Evolutionary conservation across 2,113 vertebrate species (phyloP).

Genomic region (Ophthalmolycus amberensis): DNA sequence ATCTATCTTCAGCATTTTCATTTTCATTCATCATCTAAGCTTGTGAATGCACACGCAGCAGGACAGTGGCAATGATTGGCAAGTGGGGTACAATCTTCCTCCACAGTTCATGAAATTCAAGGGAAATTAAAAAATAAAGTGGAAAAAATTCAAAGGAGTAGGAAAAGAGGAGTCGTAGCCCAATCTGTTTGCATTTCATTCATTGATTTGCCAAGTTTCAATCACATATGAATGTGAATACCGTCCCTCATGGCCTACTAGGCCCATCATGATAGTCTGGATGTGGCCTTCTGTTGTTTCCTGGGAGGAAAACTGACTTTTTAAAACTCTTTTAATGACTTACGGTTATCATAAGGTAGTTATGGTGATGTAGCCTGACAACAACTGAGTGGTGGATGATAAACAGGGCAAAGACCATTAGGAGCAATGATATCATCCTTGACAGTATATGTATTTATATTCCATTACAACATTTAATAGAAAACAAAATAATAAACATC

Average conservation of each 20-base stretch:
- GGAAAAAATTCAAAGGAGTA: neutral
- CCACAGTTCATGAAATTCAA: neutral
- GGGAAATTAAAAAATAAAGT: neutral
- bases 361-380: neutral
- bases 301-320: neutral
- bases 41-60: neutral
- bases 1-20: slow-evolving; percentile 18
- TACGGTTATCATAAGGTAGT: neutral
- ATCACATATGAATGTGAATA: slow-evolving; percentile 10
- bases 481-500: neutral
- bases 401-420: neutral
- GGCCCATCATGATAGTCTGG: neutral
- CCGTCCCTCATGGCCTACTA: neutral
- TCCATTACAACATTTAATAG: neutral
- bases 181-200: slow-evolving; percentile 24
- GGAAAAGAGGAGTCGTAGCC: neutral
- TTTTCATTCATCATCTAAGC: slow-evolving; percentile 19
- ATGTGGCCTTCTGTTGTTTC: neutral
- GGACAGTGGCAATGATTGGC: neutral
- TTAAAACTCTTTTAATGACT: neutral
- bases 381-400: neutral
- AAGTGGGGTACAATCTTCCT: neutral
- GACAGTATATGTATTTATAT: neutral
- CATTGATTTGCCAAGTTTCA: slow-evolving; percentile 20
- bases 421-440: neutral